Conservation (phyloP, 1,140 invertebrate species). For the Pararge aegeria region DNA sequence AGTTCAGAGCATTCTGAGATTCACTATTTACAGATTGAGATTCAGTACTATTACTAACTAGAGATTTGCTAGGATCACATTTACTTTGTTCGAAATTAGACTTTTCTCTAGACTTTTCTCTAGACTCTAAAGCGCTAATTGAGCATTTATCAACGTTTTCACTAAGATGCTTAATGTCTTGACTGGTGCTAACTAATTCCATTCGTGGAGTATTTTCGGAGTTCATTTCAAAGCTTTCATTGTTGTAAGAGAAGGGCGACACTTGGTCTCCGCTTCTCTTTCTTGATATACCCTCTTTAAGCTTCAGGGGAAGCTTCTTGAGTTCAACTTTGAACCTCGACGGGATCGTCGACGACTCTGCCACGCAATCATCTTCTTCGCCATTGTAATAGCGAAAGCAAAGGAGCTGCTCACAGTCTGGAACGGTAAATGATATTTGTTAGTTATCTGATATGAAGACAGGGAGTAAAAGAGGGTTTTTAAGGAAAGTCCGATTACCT, state of each 20-base stretch:
- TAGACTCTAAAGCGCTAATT: conserved; percentile 77
- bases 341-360: conserved; percentile 64
- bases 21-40: conserved; percentile 72
- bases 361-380: conserved; percentile 69
- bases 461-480: neutral
- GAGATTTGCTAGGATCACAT: conserved; percentile 75
- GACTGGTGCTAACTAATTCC: conserved; percentile 61
- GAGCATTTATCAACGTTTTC: conserved; percentile 78
- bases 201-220: conserved; percentile 60
- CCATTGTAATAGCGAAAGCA: conserved; percentile 79
- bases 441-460: neutral
- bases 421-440: conserved; percentile 35
- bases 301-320: conserved; percentile 62
- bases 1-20: conserved; percentile 61
- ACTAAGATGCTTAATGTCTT: conserved; percentile 74
- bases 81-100: conserved; percentile 63
- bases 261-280: conserved; percentile 71
- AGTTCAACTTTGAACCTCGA: conserved; percentile 65
- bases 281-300: conserved; percentile 71
- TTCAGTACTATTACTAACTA: conserved; percentile 71
- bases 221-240: conserved; percentile 75
- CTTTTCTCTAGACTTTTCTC: conserved; percentile 58
- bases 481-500: conserved; percentile 46
- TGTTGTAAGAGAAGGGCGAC: conserved; percentile 70
- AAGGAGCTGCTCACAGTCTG: conserved; percentile 77